Evolutionary conservation across 2,888 invertebrate species (phyloP).

Genomic region (Leptura quadrifasciata): DNA sequence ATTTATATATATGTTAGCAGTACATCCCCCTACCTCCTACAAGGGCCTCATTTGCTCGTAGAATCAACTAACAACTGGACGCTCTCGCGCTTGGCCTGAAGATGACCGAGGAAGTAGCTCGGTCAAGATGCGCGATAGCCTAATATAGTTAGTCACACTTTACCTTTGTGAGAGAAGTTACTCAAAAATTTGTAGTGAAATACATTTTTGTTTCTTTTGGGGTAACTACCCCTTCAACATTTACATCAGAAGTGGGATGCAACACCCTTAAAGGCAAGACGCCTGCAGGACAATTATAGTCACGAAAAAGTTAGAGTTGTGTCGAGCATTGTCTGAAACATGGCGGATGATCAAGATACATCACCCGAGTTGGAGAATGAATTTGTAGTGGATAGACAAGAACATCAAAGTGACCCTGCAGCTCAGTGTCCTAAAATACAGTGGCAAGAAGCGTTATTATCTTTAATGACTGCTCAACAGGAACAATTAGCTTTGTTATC

Average conservation of each 20-base stretch:
- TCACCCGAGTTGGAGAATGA: not conserved
- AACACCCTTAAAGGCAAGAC: conserved; percentile 14
- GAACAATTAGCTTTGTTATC: conserved; percentile 26
- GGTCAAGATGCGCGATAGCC: too few species aligned
- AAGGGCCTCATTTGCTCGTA: too few species aligned
- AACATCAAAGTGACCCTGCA: conserved; percentile 8
- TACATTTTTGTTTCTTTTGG: too few species aligned
- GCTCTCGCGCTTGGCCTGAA: too few species aligned
- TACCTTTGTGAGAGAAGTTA: too few species aligned
- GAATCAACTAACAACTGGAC: too few species aligned
- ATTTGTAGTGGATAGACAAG: conserved; percentile 8
- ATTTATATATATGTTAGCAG: too few species aligned
- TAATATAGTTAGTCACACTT: too few species aligned
- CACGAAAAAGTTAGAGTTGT: conserved; percentile 7
- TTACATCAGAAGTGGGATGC: conserved; percentile 10
- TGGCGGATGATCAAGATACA: conserved; percentile 7
- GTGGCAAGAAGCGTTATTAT: conserved; percentile 11
- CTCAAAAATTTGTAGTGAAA: too few species aligned
- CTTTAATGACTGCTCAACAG: conserved; percentile 31
- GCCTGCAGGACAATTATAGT: conserved; percentile 5
- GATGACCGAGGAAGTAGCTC: too few species aligned
- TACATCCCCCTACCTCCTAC: too few species aligned
- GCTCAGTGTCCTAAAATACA: conserved; percentile 6
- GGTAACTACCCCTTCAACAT: not conserved
- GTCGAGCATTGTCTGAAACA: conserved; percentile 14